These are phyloP conservation scores for Thamnophis sirtalis DNA, from an alignment of 2,113 vertebrate species.

Conservation along the genomic window DNA sequence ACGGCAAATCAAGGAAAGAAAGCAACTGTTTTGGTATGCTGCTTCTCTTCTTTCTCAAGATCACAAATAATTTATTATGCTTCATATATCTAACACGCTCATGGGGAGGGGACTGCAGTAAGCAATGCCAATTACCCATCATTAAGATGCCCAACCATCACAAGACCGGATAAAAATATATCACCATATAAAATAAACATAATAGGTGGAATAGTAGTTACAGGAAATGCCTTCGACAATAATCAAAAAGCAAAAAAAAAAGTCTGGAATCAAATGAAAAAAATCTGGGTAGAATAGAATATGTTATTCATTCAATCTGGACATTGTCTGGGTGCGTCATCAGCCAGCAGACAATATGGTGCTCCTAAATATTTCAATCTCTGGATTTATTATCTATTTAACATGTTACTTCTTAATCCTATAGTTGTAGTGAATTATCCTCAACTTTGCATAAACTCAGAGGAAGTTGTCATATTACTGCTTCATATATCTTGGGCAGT, in stretches of 20 bases:
- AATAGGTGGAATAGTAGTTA: neutral
- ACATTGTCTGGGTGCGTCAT: neutral
- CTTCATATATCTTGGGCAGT: neutral
- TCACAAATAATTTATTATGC: neutral
- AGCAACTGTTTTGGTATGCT: neutral
- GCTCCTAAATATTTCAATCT: neutral
- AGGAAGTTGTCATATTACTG: neutral
- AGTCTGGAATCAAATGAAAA: neutral
- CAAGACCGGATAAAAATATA: neutral
- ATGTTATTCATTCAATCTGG: neutral
- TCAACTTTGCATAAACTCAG: neutral
- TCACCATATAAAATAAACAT: neutral
- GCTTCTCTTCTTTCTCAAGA: neutral
- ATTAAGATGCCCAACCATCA: neutral
- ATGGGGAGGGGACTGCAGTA: neutral
- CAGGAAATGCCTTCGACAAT: neutral
- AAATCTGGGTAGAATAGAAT: neutral
- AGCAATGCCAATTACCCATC: neutral
- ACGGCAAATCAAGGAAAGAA: accelerated
- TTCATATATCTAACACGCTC: neutral
- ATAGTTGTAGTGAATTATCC: neutral
- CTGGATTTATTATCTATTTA: neutral
- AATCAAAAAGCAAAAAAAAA: neutral
- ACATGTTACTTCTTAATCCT: neutral
- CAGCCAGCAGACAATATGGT: neutral